Conservation (phyloP, 2,888 invertebrate genomes). For the Phortica okadai region DNA sequence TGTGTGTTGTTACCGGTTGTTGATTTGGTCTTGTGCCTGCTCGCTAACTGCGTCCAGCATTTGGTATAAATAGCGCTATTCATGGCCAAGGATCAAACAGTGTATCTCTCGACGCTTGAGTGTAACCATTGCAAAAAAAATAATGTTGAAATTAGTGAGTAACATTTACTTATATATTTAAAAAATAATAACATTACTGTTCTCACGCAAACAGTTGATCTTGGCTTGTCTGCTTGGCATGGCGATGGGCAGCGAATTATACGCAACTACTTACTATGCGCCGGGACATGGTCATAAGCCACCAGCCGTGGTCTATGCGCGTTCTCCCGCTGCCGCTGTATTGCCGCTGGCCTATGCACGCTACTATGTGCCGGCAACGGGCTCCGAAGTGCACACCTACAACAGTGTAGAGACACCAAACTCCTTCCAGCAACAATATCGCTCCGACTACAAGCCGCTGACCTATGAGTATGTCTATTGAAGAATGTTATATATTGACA, state of each 20-base stretch:
- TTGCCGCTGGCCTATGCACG: constrained; percentile 66
- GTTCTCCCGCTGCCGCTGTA: constrained; percentile 40
- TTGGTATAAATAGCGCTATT: constrained; percentile 18
- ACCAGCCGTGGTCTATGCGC: constrained; percentile 47
- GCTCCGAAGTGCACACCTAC: constrained; percentile 63
- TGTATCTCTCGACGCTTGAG: constrained; percentile 34
- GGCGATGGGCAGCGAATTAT: constrained; percentile 59
- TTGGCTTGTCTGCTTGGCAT: constrained; percentile 61
- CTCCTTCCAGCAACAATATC: constrained; percentile 72
- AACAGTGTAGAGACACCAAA: constrained; percentile 70
- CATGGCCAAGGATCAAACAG: constrained; percentile 37
- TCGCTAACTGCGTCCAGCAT: not conserved
- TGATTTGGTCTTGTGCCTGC: not conserved
- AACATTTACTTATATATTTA: not conserved
- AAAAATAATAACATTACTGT: not conserved
- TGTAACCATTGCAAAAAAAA: constrained; percentile 30
- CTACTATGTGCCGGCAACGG: constrained; percentile 49
- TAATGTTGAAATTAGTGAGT: constrained; percentile 49
- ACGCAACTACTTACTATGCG: constrained; percentile 51
- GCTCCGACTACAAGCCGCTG: constrained; percentile 69
- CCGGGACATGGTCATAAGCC: constrained; percentile 59
- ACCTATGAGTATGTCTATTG: constrained; percentile 67
- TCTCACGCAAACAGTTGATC: constrained; percentile 49
- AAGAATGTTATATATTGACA: not conserved
- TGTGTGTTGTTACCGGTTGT: not conserved